Evolutionary conservation across 1,140 invertebrate genomes (phyloP), one percentile per base, ranked within the genome.

Genomic region (Babylonia areolata): DNA sequence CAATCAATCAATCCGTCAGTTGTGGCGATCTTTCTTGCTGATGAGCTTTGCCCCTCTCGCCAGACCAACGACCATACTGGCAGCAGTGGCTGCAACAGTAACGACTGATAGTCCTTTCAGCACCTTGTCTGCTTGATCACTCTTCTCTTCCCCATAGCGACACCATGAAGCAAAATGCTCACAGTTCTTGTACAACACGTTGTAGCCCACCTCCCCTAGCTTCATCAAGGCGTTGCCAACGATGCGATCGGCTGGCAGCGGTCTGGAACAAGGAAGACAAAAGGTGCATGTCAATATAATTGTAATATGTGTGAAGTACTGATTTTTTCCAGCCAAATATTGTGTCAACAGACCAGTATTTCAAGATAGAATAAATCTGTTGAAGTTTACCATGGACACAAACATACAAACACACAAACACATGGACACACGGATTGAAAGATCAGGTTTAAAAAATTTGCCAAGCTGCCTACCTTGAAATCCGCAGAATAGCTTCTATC

Each of bases 91-190:
- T 3, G 75, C 33, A 28, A 69, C 12, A 15, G 82, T 84, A 11
- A 84, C 20, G 1, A 73, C 5, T 2, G 37, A 33, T 5, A 75
- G 40, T 1, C 82, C 82, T 20, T 39, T 84, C n/a, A 84, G 82
- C n/a, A 84, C 33, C 3, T 20, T 46, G 37, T 84, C 37, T 6
- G 64, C 91, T 87, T 91, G 90, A 64, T 90, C 85, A 58, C 89
- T 90, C 82, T 86, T 85, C 23, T 84, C 86, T n/a, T 87, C 35
- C 3, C 88, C 91, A 84, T 92, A 91, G 79, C 91, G 87, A 73
- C 90, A 91, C 86, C 85, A 90, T 31, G 89, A 87, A 31, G 89
- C 90, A 86, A 91, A 91, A 81, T 91, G 90, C 89, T 92, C 90
- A 84, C 91, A 91, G 84, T 92, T 92, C 0, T 88, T 75, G 78